Percentiles rank a stretch among this genome's conserved stretches.
phyloP scores from a whole-genome alignment of 1,140 invertebrate species.

The Psilanteris sp. region DNA sequence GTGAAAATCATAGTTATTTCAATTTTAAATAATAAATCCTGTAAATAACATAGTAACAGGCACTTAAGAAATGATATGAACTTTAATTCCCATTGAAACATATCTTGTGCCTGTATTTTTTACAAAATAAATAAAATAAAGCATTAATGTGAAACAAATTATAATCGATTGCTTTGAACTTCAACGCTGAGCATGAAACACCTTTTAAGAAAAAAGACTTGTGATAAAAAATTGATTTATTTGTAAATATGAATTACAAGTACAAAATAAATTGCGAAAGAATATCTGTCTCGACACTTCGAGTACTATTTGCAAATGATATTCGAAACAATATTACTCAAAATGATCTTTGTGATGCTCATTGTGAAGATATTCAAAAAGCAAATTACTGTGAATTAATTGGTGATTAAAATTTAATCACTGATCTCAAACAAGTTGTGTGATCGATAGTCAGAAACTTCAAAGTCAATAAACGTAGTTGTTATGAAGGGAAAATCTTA shows the following conservation, averaged over 20 bases:
- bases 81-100: constrained; percentile 18
- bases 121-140: constrained; percentile 6
- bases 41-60: constrained; percentile 8
- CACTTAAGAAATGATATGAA: constrained; percentile 20
- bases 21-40: constrained; percentile 15
- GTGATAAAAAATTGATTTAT: constrained; percentile 38
- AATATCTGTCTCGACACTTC: background rate
- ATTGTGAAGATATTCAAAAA: constrained; percentile 24
- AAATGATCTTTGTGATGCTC: constrained; percentile 26
- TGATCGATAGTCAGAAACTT: constrained; percentile 47
- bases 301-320: constrained; percentile 11
- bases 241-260: constrained; percentile 25
- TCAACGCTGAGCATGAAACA: constrained; percentile 6
- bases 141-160: constrained; percentile 1
- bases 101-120: constrained; percentile 50
- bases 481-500: constrained; percentile 16
- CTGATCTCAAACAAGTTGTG: constrained; percentile 46
- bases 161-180: constrained; percentile 15
- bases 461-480: constrained; percentile 52
- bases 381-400: constrained; percentile 15
- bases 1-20: constrained; percentile 2
- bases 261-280: constrained; percentile 13
- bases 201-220: constrained; percentile 4
- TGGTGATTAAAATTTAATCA: constrained; percentile 25
- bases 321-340: constrained; percentile 23